Percentiles rank a stretch among this genome's conserved stretches.
phyloP scores from a whole-genome alignment of 2,888 invertebrate genomes.

The Bursaphelenchus okinawaensis region DNA sequence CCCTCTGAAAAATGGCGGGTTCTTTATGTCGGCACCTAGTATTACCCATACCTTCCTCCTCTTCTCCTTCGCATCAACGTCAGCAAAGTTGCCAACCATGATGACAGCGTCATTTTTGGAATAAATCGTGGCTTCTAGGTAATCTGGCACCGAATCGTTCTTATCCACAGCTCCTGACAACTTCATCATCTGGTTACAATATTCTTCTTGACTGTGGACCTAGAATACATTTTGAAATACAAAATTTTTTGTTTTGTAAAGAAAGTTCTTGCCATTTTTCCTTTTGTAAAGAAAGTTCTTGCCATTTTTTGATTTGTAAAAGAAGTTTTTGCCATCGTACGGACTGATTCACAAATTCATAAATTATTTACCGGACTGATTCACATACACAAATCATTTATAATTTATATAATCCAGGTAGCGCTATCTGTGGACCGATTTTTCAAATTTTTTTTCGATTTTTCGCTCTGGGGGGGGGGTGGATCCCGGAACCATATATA shows the following conservation, averaged over 20 bases:
- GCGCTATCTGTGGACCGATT: no score
- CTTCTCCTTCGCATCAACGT: constrained; percentile 61
- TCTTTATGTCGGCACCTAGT: neutral
- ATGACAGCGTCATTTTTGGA: constrained; percentile 67
- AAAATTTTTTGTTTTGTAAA: no score
- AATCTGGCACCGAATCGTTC: constrained; percentile 62
- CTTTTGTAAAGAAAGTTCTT: no score
- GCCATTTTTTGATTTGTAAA: no score
- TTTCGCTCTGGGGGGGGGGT: no score
- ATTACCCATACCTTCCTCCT: constrained; percentile 26
- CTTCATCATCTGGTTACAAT: constrained; percentile 66
- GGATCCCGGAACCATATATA: no score
- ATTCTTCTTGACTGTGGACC: constrained; percentile 65
- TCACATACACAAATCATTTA: no score
- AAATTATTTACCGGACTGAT: no score
- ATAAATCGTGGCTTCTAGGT: constrained; percentile 68
- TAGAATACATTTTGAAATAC: constrained; percentile 18
- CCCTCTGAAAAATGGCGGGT: constrained; percentile 36
- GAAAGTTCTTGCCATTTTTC: no score
- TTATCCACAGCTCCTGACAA: constrained; percentile 64
- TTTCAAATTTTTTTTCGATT: no score
- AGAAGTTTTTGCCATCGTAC: no score
- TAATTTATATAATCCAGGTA: no score
- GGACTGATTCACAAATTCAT: neutral
- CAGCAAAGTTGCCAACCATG: constrained; percentile 68